These are phyloP conservation scores for Schrankia costaestrigalis DNA, from an alignment of 2,888 invertebrate species.

Conservation along the genomic window DNA sequence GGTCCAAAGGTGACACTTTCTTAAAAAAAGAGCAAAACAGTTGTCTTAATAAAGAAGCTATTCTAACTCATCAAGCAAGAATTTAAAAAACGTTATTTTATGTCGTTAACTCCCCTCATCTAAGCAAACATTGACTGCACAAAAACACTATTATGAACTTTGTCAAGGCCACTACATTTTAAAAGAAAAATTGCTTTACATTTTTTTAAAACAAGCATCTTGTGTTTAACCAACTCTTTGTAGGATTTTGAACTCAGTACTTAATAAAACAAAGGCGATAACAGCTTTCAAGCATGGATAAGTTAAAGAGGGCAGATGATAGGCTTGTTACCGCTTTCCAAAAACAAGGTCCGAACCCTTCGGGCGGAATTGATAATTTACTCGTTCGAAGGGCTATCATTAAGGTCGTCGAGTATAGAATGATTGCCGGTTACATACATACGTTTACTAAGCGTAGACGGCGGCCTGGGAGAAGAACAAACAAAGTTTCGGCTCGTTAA, in stretches of 20 bases:
- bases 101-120: slow-evolving; percentile 1
- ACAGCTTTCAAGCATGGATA: slow-evolving; percentile 36
- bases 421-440: slow-evolving; percentile 71
- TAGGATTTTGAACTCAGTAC: slow-evolving; percentile 32
- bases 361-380: slow-evolving; percentile 80
- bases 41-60: too few relatives aligned
- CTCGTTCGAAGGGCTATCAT: slow-evolving; percentile 77
- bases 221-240: slow-evolving; percentile 20
- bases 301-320: slow-evolving; percentile 52
- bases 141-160: slow-evolving; percentile 30
- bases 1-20: too few relatives aligned
- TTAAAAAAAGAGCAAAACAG: too few relatives aligned
- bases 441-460: slow-evolving; percentile 60
- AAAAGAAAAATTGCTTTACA: slow-evolving; percentile 31
- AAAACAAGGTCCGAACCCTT: slow-evolving; percentile 68
- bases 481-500: slow-evolving; percentile 77
- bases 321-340: slow-evolving; percentile 70
- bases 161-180: slow-evolving; percentile 43
- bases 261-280: slow-evolving; percentile 35
- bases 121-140: slow-evolving; percentile 26
- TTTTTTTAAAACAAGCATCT: slow-evolving; percentile 22
- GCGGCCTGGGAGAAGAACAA: slow-evolving; percentile 73
- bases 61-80: too few relatives aligned
- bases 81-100: not conserved
- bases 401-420: slow-evolving; percentile 66